Percentiles rank a stretch among this genome's conserved stretches.
Conservation (phyloP, 2,888 invertebrate genomes). For the Phyllotreta cruciferae region DNA sequence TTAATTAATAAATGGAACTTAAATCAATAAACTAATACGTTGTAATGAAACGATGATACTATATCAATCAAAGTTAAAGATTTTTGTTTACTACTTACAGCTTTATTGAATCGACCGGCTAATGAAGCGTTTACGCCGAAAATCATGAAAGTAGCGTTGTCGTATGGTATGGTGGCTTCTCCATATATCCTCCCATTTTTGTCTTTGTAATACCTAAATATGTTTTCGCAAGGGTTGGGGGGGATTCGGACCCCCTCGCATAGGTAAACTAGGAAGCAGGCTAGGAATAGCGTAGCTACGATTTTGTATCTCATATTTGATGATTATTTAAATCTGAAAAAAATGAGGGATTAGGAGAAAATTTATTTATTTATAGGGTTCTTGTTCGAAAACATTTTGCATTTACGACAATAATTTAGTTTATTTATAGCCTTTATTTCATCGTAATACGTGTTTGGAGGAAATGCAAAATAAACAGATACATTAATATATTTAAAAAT, state of each 20-base stretch:
- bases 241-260: constrained; percentile 40
- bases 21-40: neutral
- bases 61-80: neutral
- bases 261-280: constrained; percentile 20
- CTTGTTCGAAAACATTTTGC: no score
- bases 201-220: constrained; percentile 46
- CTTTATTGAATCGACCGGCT: constrained; percentile 37
- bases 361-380: no score
- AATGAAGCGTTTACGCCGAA: constrained; percentile 44
- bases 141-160: constrained; percentile 36
- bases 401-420: no score
- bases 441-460: no score
- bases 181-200: constrained; percentile 41
- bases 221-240: constrained; percentile 48
- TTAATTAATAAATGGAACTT: no score
- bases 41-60: neutral
- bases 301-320: constrained; percentile 22
- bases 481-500: no score
- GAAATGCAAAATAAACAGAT: no score
- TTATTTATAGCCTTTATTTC: no score
- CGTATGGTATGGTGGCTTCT: constrained; percentile 41
- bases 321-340: neutral
- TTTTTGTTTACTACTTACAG: no score
- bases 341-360: no score
- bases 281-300: constrained; percentile 31